Conservation (phyloP, 1,140 invertebrate genomes). For the Drosophila prosaltans region DNA sequence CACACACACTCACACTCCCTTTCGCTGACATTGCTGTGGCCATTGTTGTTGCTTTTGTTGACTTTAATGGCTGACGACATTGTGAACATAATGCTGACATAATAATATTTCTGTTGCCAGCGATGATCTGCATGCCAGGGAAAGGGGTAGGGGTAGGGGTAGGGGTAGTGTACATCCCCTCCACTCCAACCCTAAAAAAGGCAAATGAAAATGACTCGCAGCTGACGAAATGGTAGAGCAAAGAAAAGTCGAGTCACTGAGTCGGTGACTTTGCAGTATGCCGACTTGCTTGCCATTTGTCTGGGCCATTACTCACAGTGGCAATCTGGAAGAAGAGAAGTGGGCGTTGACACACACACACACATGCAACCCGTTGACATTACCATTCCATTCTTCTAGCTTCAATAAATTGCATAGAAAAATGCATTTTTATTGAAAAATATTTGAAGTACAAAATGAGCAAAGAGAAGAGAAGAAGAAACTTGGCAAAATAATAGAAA, state of each 20-base stretch:
- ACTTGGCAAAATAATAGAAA: neutral
- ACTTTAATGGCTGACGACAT: conserved; percentile 78
- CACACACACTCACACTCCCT: conserved; percentile 28
- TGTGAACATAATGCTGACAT: conserved; percentile 79
- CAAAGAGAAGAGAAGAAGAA: conserved; percentile 10
- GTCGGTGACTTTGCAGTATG: conserved; percentile 33
- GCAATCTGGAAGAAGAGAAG: conserved; percentile 54
- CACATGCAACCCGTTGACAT: neutral
- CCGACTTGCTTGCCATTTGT: conserved; percentile 70
- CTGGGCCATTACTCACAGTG: conserved; percentile 76
- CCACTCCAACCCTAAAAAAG: neutral
- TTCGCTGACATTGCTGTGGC: conserved; percentile 41
- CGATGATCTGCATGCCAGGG: conserved; percentile 68
- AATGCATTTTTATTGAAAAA: conserved; percentile 77
- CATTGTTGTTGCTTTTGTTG: conserved; percentile 49
- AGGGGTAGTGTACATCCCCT: too few relatives aligned
- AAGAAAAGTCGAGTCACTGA: conserved; percentile 3
- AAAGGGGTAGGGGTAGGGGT: neutral
- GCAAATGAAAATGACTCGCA: conserved; percentile 37
- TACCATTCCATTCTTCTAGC: conserved; percentile 35
- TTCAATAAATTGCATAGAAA: conserved; percentile 69
- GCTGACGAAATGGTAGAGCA: conserved; percentile 21
- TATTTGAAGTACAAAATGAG: conserved; percentile 58
- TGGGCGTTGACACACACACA: conserved; percentile 1
- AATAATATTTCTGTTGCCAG: conserved; percentile 78